Evolutionary conservation across 2,888 invertebrate species (phyloP).

Genomic region (Drosophila recens): DNA sequence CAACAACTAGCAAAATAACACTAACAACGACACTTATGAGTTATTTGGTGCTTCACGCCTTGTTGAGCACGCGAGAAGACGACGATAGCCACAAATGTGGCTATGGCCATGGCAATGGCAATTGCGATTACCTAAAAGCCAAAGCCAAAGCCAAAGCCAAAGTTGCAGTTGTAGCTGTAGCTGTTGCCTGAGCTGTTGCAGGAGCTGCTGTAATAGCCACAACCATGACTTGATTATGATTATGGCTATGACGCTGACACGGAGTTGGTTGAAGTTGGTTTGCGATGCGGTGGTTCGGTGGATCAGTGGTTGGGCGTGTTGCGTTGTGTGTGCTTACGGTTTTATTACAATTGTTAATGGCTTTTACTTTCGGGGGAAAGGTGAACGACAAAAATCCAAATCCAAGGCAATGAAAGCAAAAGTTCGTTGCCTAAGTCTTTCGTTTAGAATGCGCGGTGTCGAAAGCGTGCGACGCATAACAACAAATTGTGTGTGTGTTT

Average conservation of each 20-base stretch:
- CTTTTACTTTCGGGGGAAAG: constrained; percentile 69
- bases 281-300: constrained; percentile 17
- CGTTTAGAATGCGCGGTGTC: constrained; percentile 55
- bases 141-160: constrained; percentile 34
- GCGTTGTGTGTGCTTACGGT: constrained; percentile 18
- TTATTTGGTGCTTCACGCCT: constrained; percentile 76
- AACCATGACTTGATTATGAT: constrained; percentile 54
- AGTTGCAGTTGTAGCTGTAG: constrained; percentile 13
- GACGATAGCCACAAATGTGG: constrained; percentile 47
- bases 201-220: constrained; percentile 67
- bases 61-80: constrained; percentile 68
- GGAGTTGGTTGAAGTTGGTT: constrained; percentile 1
- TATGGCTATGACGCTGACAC: constrained; percentile 49
- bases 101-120: constrained; percentile 36
- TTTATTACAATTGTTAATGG: constrained; percentile 71
- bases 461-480: constrained; percentile 70
- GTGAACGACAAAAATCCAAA: constrained; percentile 35
- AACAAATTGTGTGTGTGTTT: constrained; percentile 28
- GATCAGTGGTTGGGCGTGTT: constrained; percentile 20
- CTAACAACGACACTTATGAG: constrained; percentile 48
- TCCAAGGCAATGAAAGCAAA: constrained; percentile 47
- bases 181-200: constrained; percentile 12
- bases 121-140: constrained; percentile 63
- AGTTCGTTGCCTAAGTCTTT: constrained; percentile 61
- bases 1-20: constrained; percentile 26